Conservation (phyloP, 2,888 invertebrate species). For the Dinocampus coccinellae region DNA sequence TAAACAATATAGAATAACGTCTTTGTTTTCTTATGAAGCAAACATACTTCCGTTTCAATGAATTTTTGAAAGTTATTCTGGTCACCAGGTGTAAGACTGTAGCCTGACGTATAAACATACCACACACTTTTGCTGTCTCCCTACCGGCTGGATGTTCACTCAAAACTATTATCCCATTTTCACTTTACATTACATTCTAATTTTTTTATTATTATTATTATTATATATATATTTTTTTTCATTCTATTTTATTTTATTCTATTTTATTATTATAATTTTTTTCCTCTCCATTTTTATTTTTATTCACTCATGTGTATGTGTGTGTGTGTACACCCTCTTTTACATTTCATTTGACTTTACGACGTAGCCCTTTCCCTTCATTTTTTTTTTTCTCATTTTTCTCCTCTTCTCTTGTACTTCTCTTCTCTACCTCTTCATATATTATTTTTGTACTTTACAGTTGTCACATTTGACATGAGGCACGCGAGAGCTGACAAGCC, state of each 20-base stretch:
- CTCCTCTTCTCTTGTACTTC: slow-evolving; percentile 6
- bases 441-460: slow-evolving; percentile 17
- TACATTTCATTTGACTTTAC: background rate
- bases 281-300: no score
- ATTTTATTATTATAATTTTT: no score
- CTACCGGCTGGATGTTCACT: slow-evolving; percentile 28
- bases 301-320: no score
- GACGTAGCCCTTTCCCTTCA: background rate
- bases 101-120: slow-evolving; percentile 62
- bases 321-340: slow-evolving; percentile 22
- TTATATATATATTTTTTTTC: background rate
- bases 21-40: slow-evolving; percentile 39
- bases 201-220: slow-evolving; percentile 4
- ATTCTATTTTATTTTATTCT: slow-evolving; percentile 1
- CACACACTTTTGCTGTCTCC: slow-evolving; percentile 49
- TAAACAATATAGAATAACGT: slow-evolving; percentile 13
- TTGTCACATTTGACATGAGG: slow-evolving; percentile 12
- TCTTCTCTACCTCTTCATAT: slow-evolving; percentile 10
- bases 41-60: slow-evolving; percentile 44
- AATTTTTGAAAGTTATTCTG: slow-evolving; percentile 59
- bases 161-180: slow-evolving; percentile 35
- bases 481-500: slow-evolving; percentile 26
- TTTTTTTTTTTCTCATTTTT: slow-evolving; percentile 7
- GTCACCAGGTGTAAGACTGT: slow-evolving; percentile 65
- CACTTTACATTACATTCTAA: slow-evolving; percentile 31